Evolutionary conservation across 2,888 invertebrate species (phyloP), one percentile per base, ranked within the genome.

Genomic region (Molanna angustata): DNA sequence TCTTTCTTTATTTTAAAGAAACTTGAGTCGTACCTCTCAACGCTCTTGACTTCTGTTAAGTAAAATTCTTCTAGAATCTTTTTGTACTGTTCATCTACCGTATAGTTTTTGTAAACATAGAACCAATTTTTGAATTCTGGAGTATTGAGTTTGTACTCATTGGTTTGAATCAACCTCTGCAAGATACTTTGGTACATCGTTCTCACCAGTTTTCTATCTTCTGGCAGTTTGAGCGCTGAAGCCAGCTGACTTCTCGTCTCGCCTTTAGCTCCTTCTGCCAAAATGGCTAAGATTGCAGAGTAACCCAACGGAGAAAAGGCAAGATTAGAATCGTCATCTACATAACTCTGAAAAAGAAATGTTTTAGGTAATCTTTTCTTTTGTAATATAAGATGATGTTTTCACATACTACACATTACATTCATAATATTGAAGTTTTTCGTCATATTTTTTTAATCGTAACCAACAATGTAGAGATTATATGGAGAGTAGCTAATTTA

Each of bases 61-160:
- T 84, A 85, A 62, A 78, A 77, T 43, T 81, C 76, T 64, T 74
- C 72, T 2, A 85, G 64, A 41, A 80, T 67, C 59, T 79, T 72
- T 60, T 80, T 81, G 63, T 80, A 84, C 19, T 79, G 78, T 33
- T 82, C 78, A 54, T 79, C 76, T 2, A 80, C 80, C 0, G 80
- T 80, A 62, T 81, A 79, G 61, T 84, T 84, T 62, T 81, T 81
- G 65, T 84, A 85, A 4, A 85, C 78, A 61, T 85, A 85, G 62
- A 85, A 79, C 73, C 80, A 85, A 61, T 82, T 83, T 64, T 82
- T 82, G 58, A 85, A 70, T 60, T 84, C 81, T 1, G 84, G 84
- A 52, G 73, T 71, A 57, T 78, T 78, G 48, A 70, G 67, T 66
- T 73, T 72, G 59, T 74, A 76, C 54, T 74, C 71, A 45, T 74